phyloP scores from a whole-genome alignment of 2,888 invertebrate genomes.

The Hedya salicella region DNA sequence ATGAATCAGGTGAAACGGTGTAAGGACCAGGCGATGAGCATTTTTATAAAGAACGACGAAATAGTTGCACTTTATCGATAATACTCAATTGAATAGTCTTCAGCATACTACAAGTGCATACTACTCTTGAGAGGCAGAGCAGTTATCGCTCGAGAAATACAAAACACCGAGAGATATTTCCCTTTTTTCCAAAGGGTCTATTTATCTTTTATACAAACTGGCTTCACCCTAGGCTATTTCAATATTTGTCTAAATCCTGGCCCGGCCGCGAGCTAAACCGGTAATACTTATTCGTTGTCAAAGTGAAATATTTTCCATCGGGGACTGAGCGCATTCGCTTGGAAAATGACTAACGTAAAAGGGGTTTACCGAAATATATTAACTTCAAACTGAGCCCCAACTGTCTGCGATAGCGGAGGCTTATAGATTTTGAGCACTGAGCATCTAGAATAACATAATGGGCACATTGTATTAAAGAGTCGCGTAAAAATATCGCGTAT shows the following conservation, averaged over 20 bases:
- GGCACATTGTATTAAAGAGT: constrained; percentile 63
- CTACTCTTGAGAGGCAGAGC: not conserved
- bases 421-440: too few relatives aligned
- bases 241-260: constrained; percentile 40
- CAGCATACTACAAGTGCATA: not conserved
- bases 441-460: constrained; percentile 19
- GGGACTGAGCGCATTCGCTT: constrained; percentile 50
- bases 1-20: constrained; percentile 7
- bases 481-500: constrained; percentile 72
- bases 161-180: not conserved
- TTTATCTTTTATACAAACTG: constrained; percentile 34
- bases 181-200: constrained; percentile 8
- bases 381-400: constrained; percentile 20
- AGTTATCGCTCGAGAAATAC: not conserved
- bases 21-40: constrained; percentile 1
- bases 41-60: not conserved
- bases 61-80: not conserved
- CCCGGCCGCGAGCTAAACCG: constrained; percentile 28
- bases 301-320: constrained; percentile 50
- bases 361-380: constrained; percentile 25
- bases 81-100: too few relatives aligned
- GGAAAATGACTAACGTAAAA: constrained; percentile 54
- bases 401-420: too few relatives aligned
- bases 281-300: constrained; percentile 47
- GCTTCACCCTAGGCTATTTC: constrained; percentile 32